A percentile compares a stretch with the other conserved stretches of the same genome.
Conservation (phyloP, 2,888 invertebrate species). For the Drosophila vallismaia region DNA sequence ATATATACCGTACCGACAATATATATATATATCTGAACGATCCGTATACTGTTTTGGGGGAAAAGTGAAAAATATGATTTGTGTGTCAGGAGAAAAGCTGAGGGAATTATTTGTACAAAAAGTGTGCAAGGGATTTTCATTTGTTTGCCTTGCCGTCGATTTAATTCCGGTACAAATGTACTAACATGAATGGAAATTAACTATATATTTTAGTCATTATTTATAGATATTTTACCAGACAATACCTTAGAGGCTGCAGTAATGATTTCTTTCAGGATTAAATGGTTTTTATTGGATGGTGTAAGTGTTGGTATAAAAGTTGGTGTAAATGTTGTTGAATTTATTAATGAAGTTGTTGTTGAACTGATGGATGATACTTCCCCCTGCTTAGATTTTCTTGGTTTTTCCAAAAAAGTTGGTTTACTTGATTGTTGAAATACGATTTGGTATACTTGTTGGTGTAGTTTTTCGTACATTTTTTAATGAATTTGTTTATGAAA, state of each 20-base stretch:
- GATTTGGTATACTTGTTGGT: not conserved
- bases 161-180: conserved; percentile 10
- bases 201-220: not conserved
- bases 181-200: not conserved
- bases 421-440: no score
- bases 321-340: not conserved
- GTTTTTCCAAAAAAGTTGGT: no score
- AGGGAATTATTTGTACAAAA: conserved; percentile 12
- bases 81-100: conserved; percentile 28
- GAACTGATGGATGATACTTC: no score
- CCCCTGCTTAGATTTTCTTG: no score
- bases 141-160: not conserved
- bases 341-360: not conserved
- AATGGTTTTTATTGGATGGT: not conserved
- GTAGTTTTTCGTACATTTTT: no score
- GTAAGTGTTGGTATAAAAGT: not conserved
- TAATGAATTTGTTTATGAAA: not conserved
- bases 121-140: conserved; percentile 17
- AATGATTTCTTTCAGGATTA: not conserved
- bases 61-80: conserved; percentile 28
- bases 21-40: conserved; percentile 18
- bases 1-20: not conserved
- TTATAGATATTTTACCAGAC: not conserved
- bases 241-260: not conserved
- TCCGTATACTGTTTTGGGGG: conserved; percentile 8